Evolutionary conservation across 2,888 invertebrate species (phyloP).

Genomic region (Ophion costatus): DNA sequence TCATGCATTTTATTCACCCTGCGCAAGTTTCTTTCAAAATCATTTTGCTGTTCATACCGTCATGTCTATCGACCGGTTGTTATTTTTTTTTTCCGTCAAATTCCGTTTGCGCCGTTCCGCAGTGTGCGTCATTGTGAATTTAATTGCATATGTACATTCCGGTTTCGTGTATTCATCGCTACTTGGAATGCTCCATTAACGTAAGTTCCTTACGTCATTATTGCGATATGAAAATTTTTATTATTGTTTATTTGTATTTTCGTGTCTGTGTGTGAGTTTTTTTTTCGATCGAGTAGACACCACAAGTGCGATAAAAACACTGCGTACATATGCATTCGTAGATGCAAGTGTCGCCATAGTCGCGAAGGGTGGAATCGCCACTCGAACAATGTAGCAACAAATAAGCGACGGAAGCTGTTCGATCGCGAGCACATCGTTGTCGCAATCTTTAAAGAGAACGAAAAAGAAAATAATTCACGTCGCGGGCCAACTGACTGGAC

Average conservation of each 20-base stretch:
- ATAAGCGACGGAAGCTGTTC: constrained; percentile 2
- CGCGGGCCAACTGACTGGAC: constrained; percentile 28
- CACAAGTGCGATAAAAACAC: constrained; percentile 24
- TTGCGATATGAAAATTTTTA: constrained; percentile 55
- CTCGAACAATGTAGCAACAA: constrained; percentile 29
- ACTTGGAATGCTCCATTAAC: constrained; percentile 65
- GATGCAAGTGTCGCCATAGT: constrained; percentile 1
- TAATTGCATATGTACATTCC: constrained; percentile 43
- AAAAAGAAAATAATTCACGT: not conserved
- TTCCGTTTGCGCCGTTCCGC: constrained; percentile 41
- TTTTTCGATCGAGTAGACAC: constrained; percentile 39
- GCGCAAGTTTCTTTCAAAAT: constrained; percentile 15
- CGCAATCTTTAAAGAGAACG: not conserved
- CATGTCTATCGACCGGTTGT: constrained; percentile 36
- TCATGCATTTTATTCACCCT: constrained; percentile 21
- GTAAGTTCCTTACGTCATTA: constrained; percentile 48
- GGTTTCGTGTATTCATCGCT: constrained; percentile 48
- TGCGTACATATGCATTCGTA: not conserved
- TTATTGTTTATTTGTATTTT: constrained; percentile 1
- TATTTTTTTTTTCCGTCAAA: constrained; percentile 38
- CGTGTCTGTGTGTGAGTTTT: not conserved
- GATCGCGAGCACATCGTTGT: not conserved
- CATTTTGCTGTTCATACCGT: constrained; percentile 31
- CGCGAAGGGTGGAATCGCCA: constrained; percentile 15
- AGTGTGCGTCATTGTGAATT: constrained; percentile 45